phyloP scores from a whole-genome alignment of 2,113 vertebrate species.

The Nothoprocta pentlandii region DNA sequence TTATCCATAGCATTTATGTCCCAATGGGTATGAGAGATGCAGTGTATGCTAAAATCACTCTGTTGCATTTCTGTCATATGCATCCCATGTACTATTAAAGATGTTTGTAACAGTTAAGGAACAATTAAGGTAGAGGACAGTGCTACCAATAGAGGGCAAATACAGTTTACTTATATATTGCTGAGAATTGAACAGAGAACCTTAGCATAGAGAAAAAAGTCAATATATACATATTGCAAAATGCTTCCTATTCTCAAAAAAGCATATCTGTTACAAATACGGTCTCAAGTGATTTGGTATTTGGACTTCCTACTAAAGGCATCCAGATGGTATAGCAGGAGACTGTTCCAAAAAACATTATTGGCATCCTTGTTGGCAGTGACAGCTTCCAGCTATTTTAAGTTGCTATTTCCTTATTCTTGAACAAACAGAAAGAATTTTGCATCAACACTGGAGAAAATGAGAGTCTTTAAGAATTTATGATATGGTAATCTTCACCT shows the following conservation, averaged over 20 bases:
- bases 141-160: not conserved
- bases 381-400: constrained; percentile 30
- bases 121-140: not conserved
- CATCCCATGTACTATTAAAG: not conserved
- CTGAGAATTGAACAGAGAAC: not conserved
- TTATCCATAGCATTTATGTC: not conserved
- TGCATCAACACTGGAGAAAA: not conserved
- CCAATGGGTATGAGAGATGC: not conserved
- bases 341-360: not conserved
- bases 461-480: constrained; percentile 24
- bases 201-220: not conserved
- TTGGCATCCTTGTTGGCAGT: not conserved
- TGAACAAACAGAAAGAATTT: constrained; percentile 11
- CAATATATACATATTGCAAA: constrained; percentile 25
- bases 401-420: constrained; percentile 44
- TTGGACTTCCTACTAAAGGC: constrained; percentile 5
- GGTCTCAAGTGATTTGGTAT: constrained; percentile 6
- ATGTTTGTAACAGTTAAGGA: not conserved
- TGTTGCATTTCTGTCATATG: not conserved
- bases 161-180: not conserved
- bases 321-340: constrained; percentile 42
- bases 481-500: constrained; percentile 10
- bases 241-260: not conserved
- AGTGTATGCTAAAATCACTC: accelerated
- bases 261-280: not conserved